A percentile compares a stretch with the other conserved stretches of the same genome.
Conservation (phyloP, 2,797 vertebrate species). For the Pachyuromys duprasi region DNA sequence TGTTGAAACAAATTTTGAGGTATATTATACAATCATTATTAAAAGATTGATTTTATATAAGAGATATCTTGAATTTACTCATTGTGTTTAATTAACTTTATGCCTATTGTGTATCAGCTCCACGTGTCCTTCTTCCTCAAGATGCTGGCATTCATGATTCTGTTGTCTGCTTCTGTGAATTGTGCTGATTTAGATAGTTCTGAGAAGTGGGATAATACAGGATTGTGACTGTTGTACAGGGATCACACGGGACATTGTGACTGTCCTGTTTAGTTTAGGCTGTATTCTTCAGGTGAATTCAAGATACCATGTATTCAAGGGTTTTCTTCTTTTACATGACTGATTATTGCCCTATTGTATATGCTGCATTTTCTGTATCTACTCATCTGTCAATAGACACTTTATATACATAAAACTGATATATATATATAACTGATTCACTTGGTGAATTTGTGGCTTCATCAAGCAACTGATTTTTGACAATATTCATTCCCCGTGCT, state of each 20-base stretch:
- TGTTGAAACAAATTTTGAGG: background rate
- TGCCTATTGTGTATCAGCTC: background rate
- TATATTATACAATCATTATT: background rate
- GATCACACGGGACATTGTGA: background rate
- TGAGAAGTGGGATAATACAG: background rate
- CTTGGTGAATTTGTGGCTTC: no score
- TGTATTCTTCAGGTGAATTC: background rate
- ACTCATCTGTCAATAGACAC: background rate
- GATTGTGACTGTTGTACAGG: background rate
- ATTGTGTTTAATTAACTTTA: background rate
- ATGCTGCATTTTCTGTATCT: background rate
- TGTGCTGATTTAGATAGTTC: background rate
- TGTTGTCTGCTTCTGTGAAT: background rate
- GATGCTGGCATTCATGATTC: background rate
- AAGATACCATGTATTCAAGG: background rate
- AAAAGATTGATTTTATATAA: background rate
- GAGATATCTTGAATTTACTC: background rate
- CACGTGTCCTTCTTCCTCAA: rapidly evolving
- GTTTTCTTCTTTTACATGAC: background rate
- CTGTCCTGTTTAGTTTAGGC: background rate
- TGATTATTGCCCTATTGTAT: background rate
- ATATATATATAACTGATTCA: no score
- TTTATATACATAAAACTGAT: no score
- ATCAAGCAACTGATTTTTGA: no score
- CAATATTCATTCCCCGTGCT: no score